These are phyloP conservation scores for Trypoxylon attenuatum DNA, from an alignment of 2,888 invertebrate species.

Conservation along the genomic window DNA sequence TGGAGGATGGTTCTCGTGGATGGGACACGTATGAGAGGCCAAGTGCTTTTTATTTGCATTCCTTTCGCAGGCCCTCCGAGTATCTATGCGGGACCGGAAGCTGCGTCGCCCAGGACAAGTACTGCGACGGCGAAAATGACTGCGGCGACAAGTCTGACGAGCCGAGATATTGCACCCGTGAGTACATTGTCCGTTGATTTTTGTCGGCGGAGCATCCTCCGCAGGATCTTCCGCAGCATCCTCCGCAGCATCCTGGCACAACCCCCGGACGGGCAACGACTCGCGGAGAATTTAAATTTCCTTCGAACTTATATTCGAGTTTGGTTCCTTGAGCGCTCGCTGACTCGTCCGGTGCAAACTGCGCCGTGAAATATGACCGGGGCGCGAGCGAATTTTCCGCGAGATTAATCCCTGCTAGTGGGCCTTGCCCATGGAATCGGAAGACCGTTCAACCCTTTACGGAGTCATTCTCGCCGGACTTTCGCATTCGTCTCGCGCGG, in stretches of 20 bases:
- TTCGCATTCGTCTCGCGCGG: too few relatives aligned
- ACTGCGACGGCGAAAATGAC: constrained; percentile 86
- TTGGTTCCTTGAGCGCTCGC: too few relatives aligned
- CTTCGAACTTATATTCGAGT: neutral
- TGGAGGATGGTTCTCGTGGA: neutral
- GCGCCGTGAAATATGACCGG: neutral
- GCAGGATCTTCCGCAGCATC: too few relatives aligned
- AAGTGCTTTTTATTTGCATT: constrained; percentile 8
- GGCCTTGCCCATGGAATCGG: neutral
- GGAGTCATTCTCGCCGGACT: neutral
- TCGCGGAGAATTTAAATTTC: constrained; percentile 3
- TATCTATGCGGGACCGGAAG: constrained; percentile 74
- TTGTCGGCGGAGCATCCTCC: too few relatives aligned
- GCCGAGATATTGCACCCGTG: constrained; percentile 84
- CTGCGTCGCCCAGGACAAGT: constrained; percentile 84
- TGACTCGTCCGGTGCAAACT: neutral
- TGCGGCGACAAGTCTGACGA: constrained; percentile 88
- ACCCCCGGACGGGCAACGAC: neutral
- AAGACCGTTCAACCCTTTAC: neutral
- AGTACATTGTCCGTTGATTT: constrained; percentile 74
- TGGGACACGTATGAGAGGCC: neutral
- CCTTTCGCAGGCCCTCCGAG: constrained; percentile 75
- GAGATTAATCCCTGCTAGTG: neutral
- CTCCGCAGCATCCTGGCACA: too few relatives aligned
- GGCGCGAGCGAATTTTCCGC: neutral